phyloP scores from a whole-genome alignment of 2,797 vertebrate species.

The Todus mexicanus region DNA sequence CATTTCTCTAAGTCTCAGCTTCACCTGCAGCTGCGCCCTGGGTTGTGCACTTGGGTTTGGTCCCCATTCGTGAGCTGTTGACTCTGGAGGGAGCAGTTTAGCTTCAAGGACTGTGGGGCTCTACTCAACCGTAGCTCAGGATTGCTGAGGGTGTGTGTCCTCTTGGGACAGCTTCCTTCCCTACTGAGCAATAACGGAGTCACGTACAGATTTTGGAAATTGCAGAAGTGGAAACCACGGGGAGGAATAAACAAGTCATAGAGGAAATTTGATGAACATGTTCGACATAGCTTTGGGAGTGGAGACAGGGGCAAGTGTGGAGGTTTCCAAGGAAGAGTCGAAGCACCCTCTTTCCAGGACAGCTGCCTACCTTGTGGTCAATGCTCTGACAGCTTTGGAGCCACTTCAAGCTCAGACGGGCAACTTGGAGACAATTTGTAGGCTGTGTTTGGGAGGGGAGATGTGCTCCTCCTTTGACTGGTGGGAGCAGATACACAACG shows the following conservation, averaged over 20 bases:
- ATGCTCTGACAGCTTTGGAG: not conserved
- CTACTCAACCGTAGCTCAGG: accelerated
- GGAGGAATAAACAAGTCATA: not conserved
- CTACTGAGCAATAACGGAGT: not conserved
- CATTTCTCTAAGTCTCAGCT: not conserved
- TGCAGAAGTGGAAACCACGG: conserved; percentile 44
- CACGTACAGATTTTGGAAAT: not conserved
- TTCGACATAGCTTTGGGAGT: not conserved
- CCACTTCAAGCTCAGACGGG: not conserved
- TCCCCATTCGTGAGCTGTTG: accelerated
- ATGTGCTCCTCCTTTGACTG: not conserved
- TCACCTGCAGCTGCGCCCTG: accelerated
- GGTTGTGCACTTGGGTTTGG: not conserved
- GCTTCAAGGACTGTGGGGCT: not conserved
- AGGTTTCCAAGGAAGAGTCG: not conserved
- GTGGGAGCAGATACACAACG: not conserved
- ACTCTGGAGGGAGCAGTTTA: not conserved
- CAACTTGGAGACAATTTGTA: not conserved
- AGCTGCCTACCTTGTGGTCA: not conserved
- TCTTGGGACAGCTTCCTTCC: not conserved
- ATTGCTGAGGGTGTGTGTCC: not conserved
- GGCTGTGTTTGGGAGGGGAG: not conserved
- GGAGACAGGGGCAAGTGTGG: not conserved
- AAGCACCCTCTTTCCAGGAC: not conserved
- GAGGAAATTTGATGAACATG: not conserved